Base-by-base conservation (phyloP, 2,888 invertebrate species). In the Lottia scabra region DNA sequence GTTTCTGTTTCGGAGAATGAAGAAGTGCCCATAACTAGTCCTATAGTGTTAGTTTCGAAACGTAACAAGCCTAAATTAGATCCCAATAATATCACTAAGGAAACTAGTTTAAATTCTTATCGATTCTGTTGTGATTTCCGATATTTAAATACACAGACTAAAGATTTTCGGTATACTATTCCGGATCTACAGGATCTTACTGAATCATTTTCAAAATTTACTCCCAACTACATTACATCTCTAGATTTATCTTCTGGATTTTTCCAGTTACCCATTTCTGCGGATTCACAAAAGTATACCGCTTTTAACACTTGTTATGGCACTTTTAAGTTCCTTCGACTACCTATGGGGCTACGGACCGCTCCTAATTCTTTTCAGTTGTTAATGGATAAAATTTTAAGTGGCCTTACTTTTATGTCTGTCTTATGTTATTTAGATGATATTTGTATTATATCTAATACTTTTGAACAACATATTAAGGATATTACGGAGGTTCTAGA, bases 351-450 rank as follows among this genome's bases (percentile, higher is more conserved):
- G 23, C 65, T 78, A 12, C 66, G 66, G 19, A 69, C 70, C 19
- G 63, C 70, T 26, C 75, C 76, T 62, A 76, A 73, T 68, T 65
- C 70, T 13, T 78, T 78, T 65, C 76, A 78, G 69, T 62, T 78
- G 13, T 38, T 78, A n/a, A 78, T 77, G 77, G 75, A 77, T 48
- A 75, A 69, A 46, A 69, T 75, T n/a, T 48, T 77, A 3, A 66
- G 67, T n/a, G 74, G 71, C 5, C 56, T 76, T 56, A 73, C 70
- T 26, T 78, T 75, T 65, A 27, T 26, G 6, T 74, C 73, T n/a
- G 72, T 72, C 8, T 65, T 77, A 16, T 77, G 75, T 65, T 79
- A 79, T 65, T 30, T 76, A 23, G 75, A 79, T 69, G 77, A 77
- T 69, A 69, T 76, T 15, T 44, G 73, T 1, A 72, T 76, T 65